Conservation (phyloP, 2,113 vertebrate species). For the Microcebus griseorufus region DNA sequence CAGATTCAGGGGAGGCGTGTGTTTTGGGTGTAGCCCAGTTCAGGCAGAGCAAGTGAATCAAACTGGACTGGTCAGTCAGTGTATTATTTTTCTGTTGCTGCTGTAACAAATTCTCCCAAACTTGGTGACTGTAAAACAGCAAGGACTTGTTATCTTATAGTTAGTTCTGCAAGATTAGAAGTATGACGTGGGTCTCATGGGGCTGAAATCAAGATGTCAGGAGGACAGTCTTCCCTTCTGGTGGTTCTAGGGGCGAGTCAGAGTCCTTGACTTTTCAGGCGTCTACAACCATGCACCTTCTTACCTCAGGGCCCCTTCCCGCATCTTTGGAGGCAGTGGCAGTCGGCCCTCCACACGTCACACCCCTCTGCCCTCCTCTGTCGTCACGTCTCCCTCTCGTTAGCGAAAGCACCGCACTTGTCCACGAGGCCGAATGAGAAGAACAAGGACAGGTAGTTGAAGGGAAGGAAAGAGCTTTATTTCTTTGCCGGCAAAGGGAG, state of each 20-base stretch:
- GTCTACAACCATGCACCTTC: neutral
- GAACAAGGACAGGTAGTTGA: too few species aligned
- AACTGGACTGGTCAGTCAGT: neutral
- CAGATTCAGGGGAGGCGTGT: neutral
- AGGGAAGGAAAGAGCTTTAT: too few species aligned
- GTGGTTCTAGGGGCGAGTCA: neutral
- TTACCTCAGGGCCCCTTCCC: neutral
- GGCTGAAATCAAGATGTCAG: neutral
- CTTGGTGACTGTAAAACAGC: neutral
- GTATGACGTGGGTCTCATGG: neutral
- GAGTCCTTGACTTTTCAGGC: neutral
- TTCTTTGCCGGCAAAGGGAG: too few species aligned
- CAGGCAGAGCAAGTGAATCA: neutral
- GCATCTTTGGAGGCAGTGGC: neutral
- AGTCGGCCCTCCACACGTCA: neutral
- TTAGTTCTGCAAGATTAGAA: neutral
- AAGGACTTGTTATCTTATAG: neutral
- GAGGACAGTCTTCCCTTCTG: neutral
- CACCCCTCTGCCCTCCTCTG: neutral
- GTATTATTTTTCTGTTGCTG: neutral
- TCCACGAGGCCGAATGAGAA: too few species aligned
- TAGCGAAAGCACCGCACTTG: too few species aligned
- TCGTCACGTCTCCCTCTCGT: neutral
- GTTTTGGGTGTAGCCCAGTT: neutral
- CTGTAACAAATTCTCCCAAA: neutral